Evolutionary conservation across 1,140 invertebrate species (phyloP).

Genomic region (Phenacoccus solenopsis): DNA sequence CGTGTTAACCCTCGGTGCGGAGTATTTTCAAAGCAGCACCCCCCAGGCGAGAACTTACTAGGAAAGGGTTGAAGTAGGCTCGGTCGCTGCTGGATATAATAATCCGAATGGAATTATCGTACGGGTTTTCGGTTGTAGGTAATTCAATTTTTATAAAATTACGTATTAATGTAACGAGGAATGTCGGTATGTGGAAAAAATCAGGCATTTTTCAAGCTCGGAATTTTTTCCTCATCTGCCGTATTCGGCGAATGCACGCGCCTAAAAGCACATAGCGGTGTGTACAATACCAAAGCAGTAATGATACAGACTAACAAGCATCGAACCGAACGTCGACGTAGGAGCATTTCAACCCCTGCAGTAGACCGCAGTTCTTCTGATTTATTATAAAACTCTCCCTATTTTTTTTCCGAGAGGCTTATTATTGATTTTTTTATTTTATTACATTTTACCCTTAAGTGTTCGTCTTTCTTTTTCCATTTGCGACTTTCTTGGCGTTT

Average conservation of each 20-base stretch:
- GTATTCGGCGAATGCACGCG: neutral
- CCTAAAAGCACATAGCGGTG: neutral
- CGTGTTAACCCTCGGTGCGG: neutral
- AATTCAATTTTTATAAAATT: too few species aligned
- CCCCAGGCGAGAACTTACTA: neutral
- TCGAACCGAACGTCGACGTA: neutral
- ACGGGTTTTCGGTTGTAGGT: too few species aligned
- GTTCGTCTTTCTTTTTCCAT: neutral
- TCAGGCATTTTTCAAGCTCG: neutral
- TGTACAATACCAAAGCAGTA: neutral
- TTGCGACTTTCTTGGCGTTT: too few species aligned
- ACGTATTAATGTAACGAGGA: too few species aligned
- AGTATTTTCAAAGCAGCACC: too few species aligned
- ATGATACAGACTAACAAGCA: neutral
- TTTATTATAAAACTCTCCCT: constrained; percentile 18
- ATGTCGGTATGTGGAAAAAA: too few species aligned
- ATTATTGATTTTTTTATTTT: constrained; percentile 17
- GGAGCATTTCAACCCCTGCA: neutral
- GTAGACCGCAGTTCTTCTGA: neutral
- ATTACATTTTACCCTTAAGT: constrained; percentile 1
- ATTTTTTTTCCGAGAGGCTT: constrained; percentile 1
- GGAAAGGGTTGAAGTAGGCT: neutral
- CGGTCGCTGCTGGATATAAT: too few species aligned
- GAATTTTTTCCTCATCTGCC: too few species aligned
- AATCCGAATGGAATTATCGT: too few species aligned